Evolutionary conservation across 2,113 vertebrate species (phyloP), one percentile per base, ranked within the genome.

Genomic region (Felis chaus): DNA sequence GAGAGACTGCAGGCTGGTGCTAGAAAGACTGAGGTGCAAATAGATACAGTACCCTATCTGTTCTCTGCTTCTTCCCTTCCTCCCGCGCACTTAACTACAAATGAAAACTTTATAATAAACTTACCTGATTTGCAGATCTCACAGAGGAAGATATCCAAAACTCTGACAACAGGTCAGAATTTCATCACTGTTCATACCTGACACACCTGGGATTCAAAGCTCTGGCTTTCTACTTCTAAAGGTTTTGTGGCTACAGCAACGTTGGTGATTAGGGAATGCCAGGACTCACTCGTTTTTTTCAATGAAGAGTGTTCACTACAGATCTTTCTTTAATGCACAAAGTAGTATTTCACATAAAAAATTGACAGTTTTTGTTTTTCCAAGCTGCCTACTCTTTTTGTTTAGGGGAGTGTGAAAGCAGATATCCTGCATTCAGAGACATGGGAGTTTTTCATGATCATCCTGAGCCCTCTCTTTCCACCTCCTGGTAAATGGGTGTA

Each of bases 241-340:
- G 81, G 45, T 76, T 89, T 66, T 69, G 41, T 74, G 57, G 61
- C 1, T 86, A 4, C 19, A 83, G 61, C 16, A 36, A 0, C 82
- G 27, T 65, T 66, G 16, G 33, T 39, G 18, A 36, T 16, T 71
- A 63, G 33, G 31, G 25, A 48, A 95, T 91, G 55, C 55, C 21
- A 90, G 48, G 78, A 36, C 19, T 83, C 91, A 69, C 27, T 89
- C 3, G 1, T 71, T 91, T 94, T 97, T 69, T 83, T 4, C 5
- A 89, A 0, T 45, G 61, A 89, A 18, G 48, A 87, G 73, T 80
- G 21, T 79, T 92, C 1, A 19, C 84, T 84, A 15, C 55, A 12
- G 53, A 39, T 79, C 31, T 84, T 97, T 97, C 85, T 25, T 88
- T 94, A 86, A 69, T 78, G 25, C 31, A 65, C 88, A 41, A 93